Conservation (phyloP, 2,888 invertebrate species). For the Phyllotreta cruciferae region DNA sequence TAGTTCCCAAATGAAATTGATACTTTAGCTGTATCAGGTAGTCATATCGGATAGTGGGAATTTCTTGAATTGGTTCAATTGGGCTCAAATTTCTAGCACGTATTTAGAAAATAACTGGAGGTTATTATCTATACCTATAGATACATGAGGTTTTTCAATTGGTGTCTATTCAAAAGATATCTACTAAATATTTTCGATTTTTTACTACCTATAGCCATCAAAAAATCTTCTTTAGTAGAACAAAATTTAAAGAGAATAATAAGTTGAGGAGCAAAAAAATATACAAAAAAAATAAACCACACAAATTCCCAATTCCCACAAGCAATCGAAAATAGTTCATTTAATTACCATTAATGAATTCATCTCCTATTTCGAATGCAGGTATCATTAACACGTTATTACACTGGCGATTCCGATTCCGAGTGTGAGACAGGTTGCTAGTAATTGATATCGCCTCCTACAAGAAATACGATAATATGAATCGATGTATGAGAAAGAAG, state of each 20-base stretch:
- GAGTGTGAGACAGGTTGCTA: conserved; percentile 34
- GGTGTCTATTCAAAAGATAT: no score
- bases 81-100: neutral
- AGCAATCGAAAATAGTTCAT: no score
- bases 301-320: no score
- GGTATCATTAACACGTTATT: conserved; percentile 7
- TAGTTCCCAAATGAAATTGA: conserved; percentile 12
- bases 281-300: no score
- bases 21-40: conserved; percentile 12
- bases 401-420: conserved; percentile 16
- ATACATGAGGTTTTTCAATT: no score
- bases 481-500: conserved; percentile 48
- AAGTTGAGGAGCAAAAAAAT: no score
- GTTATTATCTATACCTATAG: neutral
- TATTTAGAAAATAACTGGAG: neutral
- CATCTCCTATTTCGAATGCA: no score
- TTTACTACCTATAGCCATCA: no score
- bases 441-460: conserved; percentile 42
- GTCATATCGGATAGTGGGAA: neutral
- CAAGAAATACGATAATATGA: conserved; percentile 37
- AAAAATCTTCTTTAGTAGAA: no score
- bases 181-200: no score
- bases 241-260: no score
- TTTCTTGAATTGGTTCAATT: neutral
- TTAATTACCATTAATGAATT: no score